Evolutionary conservation across 2,113 vertebrate species (phyloP), one percentile per base, ranked within the genome.

Genomic region (Lipophrys pholis): DNA sequence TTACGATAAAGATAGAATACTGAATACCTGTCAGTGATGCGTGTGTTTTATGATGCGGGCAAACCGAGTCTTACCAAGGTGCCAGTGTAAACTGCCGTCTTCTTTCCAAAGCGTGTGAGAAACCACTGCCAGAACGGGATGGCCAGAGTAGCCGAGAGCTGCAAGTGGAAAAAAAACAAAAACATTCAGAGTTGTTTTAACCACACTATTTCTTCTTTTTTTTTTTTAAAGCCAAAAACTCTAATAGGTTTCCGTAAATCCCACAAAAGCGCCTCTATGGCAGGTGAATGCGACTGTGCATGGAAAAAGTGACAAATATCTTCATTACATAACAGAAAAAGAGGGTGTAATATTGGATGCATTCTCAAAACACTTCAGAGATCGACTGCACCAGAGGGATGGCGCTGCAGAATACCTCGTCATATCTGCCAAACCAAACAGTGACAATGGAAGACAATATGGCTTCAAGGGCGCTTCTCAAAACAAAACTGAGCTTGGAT

Each of bases 91-190:
- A 97, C 96, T 0, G 97, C 95, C 0, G 69, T 96, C 92, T 99
- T 99, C 89, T 99, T 99, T 60, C 98, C 98, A 85, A 97, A 99
- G 16, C 89, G 95, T 3, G 93, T 96, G 14, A 99, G 94, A 74
- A 99, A 99, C 96, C 97, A 98, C 81, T 99, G 98, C 98, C 98
- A 99, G 87, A 99, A 68, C 1, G 98, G 98, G 56, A 99, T 97
- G 73, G 95, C 93, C 83, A 99, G 43, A 0, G 96, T 97, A 58
- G 96, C 98, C 0, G 97, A 97, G 60, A 99, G 92, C 98, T 99
- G 84, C 21, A 30, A 16, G 59, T 52, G 35, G 3, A 4, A 5
- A 5, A 12, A 15, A n/a, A 35, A 5, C 0, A 9, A 43, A 10
- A 17, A 46, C 35, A 81, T 70, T 49, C 0, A 49, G 8, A 52